Evolutionary conservation across 2,797 vertebrate species (phyloP), one percentile per base, ranked within the genome.

Genomic region (Fratercula arctica): DNA sequence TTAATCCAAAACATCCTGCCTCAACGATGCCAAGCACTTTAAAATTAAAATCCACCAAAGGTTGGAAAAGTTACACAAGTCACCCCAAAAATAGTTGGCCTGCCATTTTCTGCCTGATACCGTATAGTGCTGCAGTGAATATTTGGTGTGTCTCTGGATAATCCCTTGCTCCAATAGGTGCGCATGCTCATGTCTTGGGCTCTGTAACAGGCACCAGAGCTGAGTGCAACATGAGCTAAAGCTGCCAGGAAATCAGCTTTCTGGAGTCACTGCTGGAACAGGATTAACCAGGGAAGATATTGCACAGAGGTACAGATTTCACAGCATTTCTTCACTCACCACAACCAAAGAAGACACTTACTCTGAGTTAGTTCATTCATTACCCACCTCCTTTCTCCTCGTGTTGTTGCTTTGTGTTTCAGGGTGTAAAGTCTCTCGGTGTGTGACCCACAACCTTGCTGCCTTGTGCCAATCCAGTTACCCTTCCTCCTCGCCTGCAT

Each of bases 1-100:
- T 60, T 95, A 88, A 91, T 86, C 80, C 91, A 93, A 96, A 93
- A 74, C 64, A 84, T 94, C 89, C 64, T 75, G 80, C 48, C 64
- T 92, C 53, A 31, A 3, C 2, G 13, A 56, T 85, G 77, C 67
- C 77, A 94, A 81, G 67, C 51, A 63, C 51, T 85, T 91, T 41
- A 76, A 81, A 93, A 91, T 72, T 57, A 66, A 91, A 95, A 91
- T 41, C 53, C 20, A 24, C 13, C 41, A 75, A 70, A 82, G 57
- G 28, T 60, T 86, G 43, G 43, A 48, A 76, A 78, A 46, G 51
- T 73, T 72, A 7, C 7, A 33, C 0, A 0, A 79, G 16, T 73
- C 63, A 79, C 45, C 45, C 59, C 63, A 4, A 57, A 90, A 91
- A 74, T 13, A 41, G 31, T 29, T 77, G 25, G 15, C 25, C 51